These are phyloP conservation scores for Rhinopithecus roxellana DNA, from an alignment of 2,113 vertebrate genomes.

Conservation along the genomic window DNA sequence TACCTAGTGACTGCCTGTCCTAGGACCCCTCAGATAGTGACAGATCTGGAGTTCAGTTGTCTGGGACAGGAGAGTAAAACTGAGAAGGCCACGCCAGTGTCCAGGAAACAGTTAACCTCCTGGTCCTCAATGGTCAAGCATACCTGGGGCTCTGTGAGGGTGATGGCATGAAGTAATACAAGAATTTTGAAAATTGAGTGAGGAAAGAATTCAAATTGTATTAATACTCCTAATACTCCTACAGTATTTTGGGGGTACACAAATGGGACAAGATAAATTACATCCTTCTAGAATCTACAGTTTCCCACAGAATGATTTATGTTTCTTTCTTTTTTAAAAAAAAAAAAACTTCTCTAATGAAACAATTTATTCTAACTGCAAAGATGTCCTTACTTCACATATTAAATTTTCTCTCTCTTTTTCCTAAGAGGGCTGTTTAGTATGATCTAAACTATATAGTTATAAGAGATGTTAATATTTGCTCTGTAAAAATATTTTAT, in stretches of 20 bases:
- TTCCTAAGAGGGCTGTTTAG: background rate
- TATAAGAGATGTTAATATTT: background rate
- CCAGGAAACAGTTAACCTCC: too few relatives aligned
- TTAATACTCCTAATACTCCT: background rate
- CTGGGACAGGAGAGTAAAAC: too few relatives aligned
- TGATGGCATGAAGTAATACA: background rate
- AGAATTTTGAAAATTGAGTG: background rate
- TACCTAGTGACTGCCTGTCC: too few relatives aligned
- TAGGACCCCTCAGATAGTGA: too few relatives aligned
- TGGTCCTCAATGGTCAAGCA: too few relatives aligned
- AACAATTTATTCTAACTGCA: background rate
- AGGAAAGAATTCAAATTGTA: background rate
- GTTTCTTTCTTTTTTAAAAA: background rate
- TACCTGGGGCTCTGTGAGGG: too few relatives aligned
- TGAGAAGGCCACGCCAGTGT: too few relatives aligned
- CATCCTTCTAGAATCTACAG: background rate
- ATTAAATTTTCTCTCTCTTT: background rate
- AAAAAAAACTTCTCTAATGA: background rate
- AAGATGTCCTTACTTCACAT: background rate
- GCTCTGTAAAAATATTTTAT: background rate
- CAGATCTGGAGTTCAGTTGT: too few relatives aligned
- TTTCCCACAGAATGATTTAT: background rate
- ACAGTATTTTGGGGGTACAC: background rate
- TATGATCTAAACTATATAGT: background rate
- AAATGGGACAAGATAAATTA: background rate